These are phyloP conservation scores for Cyphomyrus discorhynchus DNA, from an alignment of 2,113 vertebrate species.

Conservation along the genomic window DNA sequence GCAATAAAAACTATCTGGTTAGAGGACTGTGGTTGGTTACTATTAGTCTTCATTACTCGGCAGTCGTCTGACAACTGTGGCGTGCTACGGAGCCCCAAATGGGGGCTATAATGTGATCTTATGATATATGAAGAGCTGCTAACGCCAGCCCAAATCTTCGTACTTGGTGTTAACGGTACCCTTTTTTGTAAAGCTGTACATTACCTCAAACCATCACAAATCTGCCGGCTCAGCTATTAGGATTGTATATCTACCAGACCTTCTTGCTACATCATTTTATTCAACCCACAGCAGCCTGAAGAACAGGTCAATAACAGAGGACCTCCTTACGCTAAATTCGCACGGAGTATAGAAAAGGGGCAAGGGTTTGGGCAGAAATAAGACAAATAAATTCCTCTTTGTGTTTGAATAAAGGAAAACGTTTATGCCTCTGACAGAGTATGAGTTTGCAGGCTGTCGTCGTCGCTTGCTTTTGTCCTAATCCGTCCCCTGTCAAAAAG, in stretches of 20 bases:
- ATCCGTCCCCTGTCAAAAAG: background rate
- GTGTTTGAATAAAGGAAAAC: background rate
- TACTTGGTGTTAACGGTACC: slow-evolving; percentile 70
- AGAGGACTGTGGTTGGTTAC: slow-evolving; percentile 73
- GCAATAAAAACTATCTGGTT: slow-evolving; percentile 84
- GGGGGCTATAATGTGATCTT: slow-evolving; percentile 84
- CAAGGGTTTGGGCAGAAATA: background rate
- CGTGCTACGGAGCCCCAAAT: slow-evolving; percentile 84
- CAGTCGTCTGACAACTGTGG: slow-evolving; percentile 83
- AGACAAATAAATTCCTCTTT: background rate
- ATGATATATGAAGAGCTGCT: slow-evolving; percentile 89
- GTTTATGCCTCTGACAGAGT: background rate
- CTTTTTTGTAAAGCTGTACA: slow-evolving; percentile 59
- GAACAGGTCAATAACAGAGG: slow-evolving; percentile 76
- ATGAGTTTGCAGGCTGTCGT: background rate
- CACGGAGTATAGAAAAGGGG: background rate
- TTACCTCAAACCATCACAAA: slow-evolving; percentile 76
- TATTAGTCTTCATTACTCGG: slow-evolving; percentile 93
- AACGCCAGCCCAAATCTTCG: slow-evolving; percentile 76
- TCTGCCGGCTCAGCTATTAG: slow-evolving; percentile 73
- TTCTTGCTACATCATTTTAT: slow-evolving; percentile 69
- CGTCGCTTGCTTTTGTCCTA: background rate
- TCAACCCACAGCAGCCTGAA: slow-evolving; percentile 68
- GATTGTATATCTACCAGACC: slow-evolving; percentile 74
- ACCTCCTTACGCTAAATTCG: slow-evolving; percentile 37